Evolutionary conservation across 2,888 invertebrate genomes (phyloP).

Genomic region (Metellina segmentata): DNA sequence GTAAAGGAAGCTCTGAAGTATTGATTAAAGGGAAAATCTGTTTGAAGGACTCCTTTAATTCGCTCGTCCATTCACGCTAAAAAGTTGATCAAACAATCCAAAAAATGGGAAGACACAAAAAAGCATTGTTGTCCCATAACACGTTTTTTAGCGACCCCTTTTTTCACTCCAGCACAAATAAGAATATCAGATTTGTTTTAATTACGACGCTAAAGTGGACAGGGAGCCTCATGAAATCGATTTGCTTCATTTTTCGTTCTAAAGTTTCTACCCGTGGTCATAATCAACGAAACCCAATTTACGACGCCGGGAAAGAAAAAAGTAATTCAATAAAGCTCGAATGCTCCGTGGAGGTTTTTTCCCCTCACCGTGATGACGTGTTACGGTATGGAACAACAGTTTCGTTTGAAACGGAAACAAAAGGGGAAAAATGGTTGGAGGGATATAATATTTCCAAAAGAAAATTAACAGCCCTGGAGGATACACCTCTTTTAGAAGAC

Average conservation of each 20-base stretch:
- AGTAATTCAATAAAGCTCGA: no score
- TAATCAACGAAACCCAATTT: slow-evolving; percentile 18
- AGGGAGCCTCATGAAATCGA: neutral
- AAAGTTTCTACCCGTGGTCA: neutral
- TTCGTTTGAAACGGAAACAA: no score
- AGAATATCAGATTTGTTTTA: neutral
- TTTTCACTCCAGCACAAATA: neutral
- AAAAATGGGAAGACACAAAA: neutral
- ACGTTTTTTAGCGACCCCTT: neutral
- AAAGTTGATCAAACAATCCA: neutral
- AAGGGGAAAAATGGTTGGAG: no score
- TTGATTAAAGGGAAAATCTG: neutral
- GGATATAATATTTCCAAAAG: no score
- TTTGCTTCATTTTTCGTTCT: no score
- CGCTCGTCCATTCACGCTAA: neutral
- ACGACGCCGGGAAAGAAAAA: neutral
- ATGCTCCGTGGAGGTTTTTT: no score
- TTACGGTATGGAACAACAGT: no score
- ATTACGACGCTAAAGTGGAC: neutral
- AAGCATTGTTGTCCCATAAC: neutral
- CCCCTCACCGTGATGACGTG: no score
- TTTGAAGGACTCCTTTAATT: neutral
- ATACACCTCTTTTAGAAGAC: no score
- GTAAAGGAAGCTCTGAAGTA: neutral
- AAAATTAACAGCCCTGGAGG: no score